Evolutionary conservation across 2,113 vertebrate genomes (phyloP).

Genomic region (Psettodes erumei): DNA sequence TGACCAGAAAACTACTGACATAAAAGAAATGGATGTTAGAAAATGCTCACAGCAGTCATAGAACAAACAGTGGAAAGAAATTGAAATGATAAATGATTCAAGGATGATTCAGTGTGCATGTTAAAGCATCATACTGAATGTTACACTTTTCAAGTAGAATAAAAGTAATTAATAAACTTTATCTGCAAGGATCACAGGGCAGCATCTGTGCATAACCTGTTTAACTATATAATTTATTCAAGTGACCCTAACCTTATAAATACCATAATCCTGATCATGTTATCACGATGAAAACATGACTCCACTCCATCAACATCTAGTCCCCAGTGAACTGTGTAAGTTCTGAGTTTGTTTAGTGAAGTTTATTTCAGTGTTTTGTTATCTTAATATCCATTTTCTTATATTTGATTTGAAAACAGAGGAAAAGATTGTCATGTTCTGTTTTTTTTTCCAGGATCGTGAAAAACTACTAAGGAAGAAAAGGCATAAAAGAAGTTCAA

Average conservation of each 20-base stretch:
- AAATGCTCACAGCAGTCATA: neutral
- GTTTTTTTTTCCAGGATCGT: conserved; percentile 86
- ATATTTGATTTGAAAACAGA: neutral
- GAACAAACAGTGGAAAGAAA: neutral
- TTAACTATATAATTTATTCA: neutral
- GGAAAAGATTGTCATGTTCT: neutral
- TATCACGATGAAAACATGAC: too few species aligned
- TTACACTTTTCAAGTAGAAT: neutral
- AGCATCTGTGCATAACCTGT: neutral
- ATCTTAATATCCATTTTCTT: conserved; percentile 18
- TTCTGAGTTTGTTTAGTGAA: too few species aligned
- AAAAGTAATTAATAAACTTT: neutral
- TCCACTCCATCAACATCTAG: neutral
- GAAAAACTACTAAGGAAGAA: conserved; percentile 96
- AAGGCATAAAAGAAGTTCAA: conserved; percentile 96
- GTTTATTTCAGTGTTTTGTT: neutral
- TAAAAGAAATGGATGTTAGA: neutral
- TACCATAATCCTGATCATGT: too few species aligned
- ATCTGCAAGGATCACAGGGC: neutral
- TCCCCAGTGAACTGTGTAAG: neutral
- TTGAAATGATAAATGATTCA: neutral
- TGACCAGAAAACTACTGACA: neutral
- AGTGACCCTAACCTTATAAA: too few species aligned
- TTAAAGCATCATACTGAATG: neutral
- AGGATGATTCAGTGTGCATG: neutral